Conservation (phyloP, 2,888 invertebrate genomes). For the Litoditis marina region DNA sequence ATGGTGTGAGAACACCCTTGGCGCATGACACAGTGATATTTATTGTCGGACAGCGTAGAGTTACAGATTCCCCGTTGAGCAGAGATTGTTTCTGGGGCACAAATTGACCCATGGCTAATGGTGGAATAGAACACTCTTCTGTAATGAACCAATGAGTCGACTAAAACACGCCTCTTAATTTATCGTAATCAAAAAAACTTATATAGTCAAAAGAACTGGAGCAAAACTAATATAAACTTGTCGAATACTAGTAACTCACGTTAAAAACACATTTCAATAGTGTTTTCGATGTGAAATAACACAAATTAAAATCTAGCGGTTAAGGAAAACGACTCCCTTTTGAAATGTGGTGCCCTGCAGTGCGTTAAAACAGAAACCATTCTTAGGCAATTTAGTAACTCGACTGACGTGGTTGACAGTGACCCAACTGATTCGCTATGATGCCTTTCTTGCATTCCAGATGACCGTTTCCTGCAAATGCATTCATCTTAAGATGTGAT, state of each 20-base stretch:
- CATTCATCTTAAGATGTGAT: too few species aligned
- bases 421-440: constrained; percentile 36
- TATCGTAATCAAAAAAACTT: too few species aligned
- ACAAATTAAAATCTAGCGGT: too few species aligned
- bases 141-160: constrained; percentile 8
- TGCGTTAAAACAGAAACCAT: too few species aligned
- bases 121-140: constrained; percentile 37
- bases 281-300: too few species aligned
- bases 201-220: too few species aligned
- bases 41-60: constrained; percentile 25
- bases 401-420: constrained; percentile 53
- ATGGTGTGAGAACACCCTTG: constrained; percentile 29
- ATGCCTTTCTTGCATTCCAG: constrained; percentile 48
- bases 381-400: too few species aligned
- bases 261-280: too few species aligned
- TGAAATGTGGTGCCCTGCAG: too few species aligned
- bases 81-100: constrained; percentile 20
- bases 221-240: too few species aligned
- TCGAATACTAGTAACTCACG: background rate
- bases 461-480: constrained; percentile 37
- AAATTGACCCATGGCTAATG: constrained; percentile 30
- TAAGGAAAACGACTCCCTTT: too few species aligned
- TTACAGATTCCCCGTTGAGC: constrained; percentile 27
- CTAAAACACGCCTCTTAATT: too few species aligned
- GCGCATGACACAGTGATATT: constrained; percentile 34